Base-by-base conservation (phyloP, 2,113 vertebrate genomes). In the Limanda limanda region DNA sequence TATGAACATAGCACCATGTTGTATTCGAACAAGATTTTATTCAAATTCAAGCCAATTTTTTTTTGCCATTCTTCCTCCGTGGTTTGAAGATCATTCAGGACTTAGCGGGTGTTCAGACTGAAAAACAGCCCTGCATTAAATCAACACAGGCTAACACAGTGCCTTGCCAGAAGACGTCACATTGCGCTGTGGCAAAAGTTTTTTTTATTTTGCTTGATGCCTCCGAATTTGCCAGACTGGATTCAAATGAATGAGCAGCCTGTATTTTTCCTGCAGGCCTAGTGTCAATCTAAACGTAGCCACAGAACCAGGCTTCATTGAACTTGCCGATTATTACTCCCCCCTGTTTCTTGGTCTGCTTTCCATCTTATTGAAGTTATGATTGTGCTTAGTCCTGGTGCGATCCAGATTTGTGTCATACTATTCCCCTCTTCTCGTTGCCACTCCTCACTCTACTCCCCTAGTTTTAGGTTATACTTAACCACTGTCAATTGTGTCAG, bases 301-400 rank as follows among this genome's bases (percentile, higher is more conserved):
- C 74, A 55, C 65, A 79, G 35, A 74, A 23, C 42, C 51, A 37
- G 52, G 25, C 47, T 54, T 71, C 51, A 68, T 55, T 59, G 21
- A 71, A 64, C 51, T 63, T 31, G 23, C 40, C 40, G 15, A 68
- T 58, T 61, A 58, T 62, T 51, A 2, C 58, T 75, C 17, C 55
- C 40, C 60, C 47, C 60, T 5, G 47, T 63, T 62, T 27, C 17
- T 52, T 66, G 23, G n/a, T 76, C 81, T 77, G 10, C 18, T 70
- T 63, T 70, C 24, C 56, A 72, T 83, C 35, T 56, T 11, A 72
- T 60, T 82, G 79, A 78, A 88, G 72, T 66, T 68, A 37, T 77
- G 76, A 35, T 60, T 71, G 63, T 72, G 24, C 59, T 47, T 64
- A 70, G 31, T 61, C 25, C 27, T 58, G 62, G 40, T 61, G 42